These are phyloP conservation scores for Alouatta caraya DNA, from an alignment of 2,797 vertebrate genomes.

Conservation along the genomic window DNA sequence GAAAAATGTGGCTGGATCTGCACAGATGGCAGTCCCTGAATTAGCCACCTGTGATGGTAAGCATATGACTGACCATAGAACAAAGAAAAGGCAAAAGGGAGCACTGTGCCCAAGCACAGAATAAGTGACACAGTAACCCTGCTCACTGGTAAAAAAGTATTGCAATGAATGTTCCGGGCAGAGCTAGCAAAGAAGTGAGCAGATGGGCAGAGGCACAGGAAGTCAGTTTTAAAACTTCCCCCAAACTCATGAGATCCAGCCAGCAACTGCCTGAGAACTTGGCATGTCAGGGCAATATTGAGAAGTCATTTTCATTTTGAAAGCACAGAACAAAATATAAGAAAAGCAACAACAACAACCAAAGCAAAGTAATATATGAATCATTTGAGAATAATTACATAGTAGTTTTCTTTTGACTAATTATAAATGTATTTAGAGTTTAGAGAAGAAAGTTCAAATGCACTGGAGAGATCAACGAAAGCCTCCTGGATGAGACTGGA, in stretches of 20 bases:
- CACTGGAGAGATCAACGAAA: neutral
- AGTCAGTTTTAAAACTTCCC: neutral
- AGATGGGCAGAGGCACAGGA: neutral
- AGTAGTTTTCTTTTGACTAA: neutral
- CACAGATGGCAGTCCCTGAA: neutral
- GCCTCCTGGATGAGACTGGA: neutral
- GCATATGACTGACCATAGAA: neutral
- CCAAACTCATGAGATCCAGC: neutral
- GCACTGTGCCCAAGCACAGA: accelerated
- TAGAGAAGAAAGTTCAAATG: conserved; percentile 18
- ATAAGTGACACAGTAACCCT: neutral
- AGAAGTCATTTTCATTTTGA: neutral
- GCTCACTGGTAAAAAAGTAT: neutral
- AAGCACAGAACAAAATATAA: neutral
- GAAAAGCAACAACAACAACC: neutral
- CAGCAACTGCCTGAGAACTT: conserved; percentile 8
- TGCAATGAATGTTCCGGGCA: neutral
- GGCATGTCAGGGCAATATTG: neutral
- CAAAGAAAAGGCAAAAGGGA: neutral
- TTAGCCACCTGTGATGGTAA: neutral
- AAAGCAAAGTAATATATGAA: conserved; percentile 41
- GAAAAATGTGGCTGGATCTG: neutral
- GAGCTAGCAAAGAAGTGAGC: neutral
- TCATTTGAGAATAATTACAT: conserved; percentile 30
- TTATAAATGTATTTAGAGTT: conserved; percentile 34